These are phyloP conservation scores for Dendrocincla tyrannina DNA, from an alignment of 2,797 vertebrate genomes.

Conservation along the genomic window DNA sequence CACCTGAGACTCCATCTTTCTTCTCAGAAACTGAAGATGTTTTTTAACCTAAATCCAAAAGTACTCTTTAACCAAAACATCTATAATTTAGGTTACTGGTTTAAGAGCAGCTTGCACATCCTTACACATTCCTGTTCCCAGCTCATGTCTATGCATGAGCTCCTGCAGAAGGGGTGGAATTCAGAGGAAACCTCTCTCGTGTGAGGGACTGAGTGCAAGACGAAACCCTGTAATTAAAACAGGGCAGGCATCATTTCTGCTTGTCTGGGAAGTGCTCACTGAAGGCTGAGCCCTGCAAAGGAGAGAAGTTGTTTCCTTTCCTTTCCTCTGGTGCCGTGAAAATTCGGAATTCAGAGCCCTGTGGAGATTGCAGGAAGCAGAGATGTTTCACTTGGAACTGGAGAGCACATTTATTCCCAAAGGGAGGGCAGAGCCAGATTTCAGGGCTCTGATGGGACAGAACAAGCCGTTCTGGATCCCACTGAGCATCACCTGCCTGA, in stretches of 20 bases:
- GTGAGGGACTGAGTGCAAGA: neutral
- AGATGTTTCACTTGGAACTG: neutral
- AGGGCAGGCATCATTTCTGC: neutral
- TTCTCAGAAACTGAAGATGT: neutral
- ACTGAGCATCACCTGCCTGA: neutral
- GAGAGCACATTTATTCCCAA: neutral
- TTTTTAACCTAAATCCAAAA: neutral
- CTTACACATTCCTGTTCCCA: neutral
- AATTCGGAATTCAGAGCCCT: neutral
- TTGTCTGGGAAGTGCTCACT: neutral
- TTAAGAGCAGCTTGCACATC: neutral
- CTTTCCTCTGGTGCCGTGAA: neutral
- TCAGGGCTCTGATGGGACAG: neutral
- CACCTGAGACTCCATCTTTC: neutral
- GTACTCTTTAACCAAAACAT: neutral
- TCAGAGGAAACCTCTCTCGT: neutral
- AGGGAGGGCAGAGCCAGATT: neutral
- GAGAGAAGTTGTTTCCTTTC: neutral
- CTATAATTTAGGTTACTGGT: accelerated
- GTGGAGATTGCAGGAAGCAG: neutral
- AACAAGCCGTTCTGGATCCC: neutral
- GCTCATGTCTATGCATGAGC: neutral
- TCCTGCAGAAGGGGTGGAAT: neutral
- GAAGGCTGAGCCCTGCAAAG: neutral
- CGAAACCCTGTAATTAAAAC: neutral